Evolutionary conservation across 2,797 vertebrate genomes (phyloP).

Genomic region (Carcharodon carcharias): DNA sequence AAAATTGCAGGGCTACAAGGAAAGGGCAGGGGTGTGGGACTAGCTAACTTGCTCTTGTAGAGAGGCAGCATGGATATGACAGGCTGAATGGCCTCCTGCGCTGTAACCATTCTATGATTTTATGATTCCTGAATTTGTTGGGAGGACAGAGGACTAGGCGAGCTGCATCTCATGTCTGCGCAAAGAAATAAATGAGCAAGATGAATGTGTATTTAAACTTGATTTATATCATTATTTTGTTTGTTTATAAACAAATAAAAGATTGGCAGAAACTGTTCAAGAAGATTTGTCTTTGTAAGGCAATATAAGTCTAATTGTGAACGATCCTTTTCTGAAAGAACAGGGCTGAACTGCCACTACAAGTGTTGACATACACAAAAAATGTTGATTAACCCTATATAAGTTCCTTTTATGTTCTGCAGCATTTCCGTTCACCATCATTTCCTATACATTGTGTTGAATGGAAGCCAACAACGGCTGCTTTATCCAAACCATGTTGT

Average conservation of each 20-base stretch:
- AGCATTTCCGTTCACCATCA: not conserved
- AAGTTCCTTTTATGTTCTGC: not conserved
- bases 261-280: not conserved
- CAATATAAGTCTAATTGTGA: not conserved
- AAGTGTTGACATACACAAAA: not conserved
- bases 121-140: not conserved
- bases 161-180: not conserved
- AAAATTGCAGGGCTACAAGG: not conserved
- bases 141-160: not conserved
- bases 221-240: not conserved
- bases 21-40: not conserved
- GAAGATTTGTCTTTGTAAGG: not conserved
- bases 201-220: not conserved
- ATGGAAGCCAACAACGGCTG: not conserved
- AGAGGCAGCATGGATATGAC: not conserved
- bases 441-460: slow-evolving; percentile 1
- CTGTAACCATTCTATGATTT: not conserved
- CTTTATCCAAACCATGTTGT: slow-evolving; percentile 19
- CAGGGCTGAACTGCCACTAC: not conserved
- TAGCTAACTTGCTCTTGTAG: not conserved
- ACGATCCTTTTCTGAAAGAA: not conserved
- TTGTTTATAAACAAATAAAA: not conserved
- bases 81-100: not conserved
- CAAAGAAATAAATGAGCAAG: not conserved
- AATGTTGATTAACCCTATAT: slow-evolving; percentile 4